Base-by-base conservation (phyloP, 2,888 invertebrate genomes). In the Drepana falcataria region DNA sequence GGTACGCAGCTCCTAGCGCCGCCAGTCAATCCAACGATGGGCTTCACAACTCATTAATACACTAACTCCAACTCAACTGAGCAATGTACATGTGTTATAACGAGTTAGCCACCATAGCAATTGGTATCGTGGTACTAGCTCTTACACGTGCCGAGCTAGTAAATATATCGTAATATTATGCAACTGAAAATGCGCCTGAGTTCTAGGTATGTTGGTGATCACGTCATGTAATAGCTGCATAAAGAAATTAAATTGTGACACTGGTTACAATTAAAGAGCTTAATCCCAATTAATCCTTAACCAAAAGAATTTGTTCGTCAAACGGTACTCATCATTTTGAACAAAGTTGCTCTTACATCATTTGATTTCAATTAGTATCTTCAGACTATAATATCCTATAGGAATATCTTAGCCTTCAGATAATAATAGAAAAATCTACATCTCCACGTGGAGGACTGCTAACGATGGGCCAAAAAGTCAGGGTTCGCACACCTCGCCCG, bases 111-210 rank as follows among this genome's bases (percentile, higher is more conserved):
- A 60, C 57, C 35, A 49, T 51, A 47, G 53, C 44, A 44, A 2
- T 9, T 49, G 52, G 59, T 41, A 56, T 49, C 54, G 53, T 56
- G 53, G 59, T 53, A 58, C 57, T 54, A 48, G 56, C 55, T 57
- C 59, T 78, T 81, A 83, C 83, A 83, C 83, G 83, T 81, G 83
- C 73, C 80, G 66, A 59, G 60, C 64, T 70, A 68, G 73, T 73
- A 77, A 75, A 72, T 73, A 77, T 62, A 73, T 66, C 71, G 76
- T 77, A 77, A 77, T 69, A 73, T 81, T 79, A 83, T 79, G 82
- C 79, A 83, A 83, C 63, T 55, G 64, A 64, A 68, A 77, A 71
- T 67, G 68, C 63, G 64, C 58, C 21, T 34, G 49, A 52, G 58
- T 47, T 35, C 40, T 48, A 48, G 7, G 35, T 51, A 37, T 48